A percentile compares a stretch with the other conserved stretches of the same genome.
phyloP scores from a whole-genome alignment of 2,797 vertebrate genomes.

The Hippocampus kuda region DNA sequence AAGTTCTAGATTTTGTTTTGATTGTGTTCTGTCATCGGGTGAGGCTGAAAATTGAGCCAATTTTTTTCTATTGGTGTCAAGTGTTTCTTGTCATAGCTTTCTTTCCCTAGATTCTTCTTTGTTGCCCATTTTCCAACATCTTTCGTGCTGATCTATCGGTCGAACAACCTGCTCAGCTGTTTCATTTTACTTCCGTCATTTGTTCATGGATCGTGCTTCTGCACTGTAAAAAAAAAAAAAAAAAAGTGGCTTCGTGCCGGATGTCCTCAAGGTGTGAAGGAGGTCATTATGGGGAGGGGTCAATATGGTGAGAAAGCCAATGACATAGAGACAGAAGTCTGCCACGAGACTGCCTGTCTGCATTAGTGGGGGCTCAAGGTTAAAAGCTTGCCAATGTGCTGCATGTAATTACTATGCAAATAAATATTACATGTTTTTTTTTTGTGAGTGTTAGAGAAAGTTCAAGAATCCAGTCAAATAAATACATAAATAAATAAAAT shows the following conservation, averaged over 20 bases:
- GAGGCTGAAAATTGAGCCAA: no score
- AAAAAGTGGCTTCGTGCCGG: constrained; percentile 41
- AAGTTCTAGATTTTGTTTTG: no score
- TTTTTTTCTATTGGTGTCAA: no score
- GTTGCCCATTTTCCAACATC: no score
- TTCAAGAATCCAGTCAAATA: not conserved
- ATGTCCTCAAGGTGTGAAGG: constrained; percentile 56
- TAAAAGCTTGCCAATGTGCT: constrained; percentile 24
- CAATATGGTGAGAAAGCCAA: constrained; percentile 14
- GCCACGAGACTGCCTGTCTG: constrained; percentile 55
- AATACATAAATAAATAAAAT: no score
- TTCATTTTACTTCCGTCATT: constrained; percentile 17
- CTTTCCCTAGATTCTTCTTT: no score
- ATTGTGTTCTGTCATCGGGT: no score
- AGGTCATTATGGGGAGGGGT: constrained; percentile 42
- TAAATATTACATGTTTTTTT: not conserved
- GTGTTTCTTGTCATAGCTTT: no score
- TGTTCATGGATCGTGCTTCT: constrained; percentile 12
- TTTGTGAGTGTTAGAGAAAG: no score
- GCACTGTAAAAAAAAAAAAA: constrained; percentile 41
- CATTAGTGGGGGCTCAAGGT: constrained; percentile 44
- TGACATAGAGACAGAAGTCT: constrained; percentile 28
- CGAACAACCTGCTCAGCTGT: constrained; percentile 15
- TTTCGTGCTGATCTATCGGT: no score
- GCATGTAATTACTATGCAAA: not conserved